These are phyloP conservation scores for Merluccius polli DNA, from an alignment of 2,797 vertebrate species.

Conservation along the genomic window DNA sequence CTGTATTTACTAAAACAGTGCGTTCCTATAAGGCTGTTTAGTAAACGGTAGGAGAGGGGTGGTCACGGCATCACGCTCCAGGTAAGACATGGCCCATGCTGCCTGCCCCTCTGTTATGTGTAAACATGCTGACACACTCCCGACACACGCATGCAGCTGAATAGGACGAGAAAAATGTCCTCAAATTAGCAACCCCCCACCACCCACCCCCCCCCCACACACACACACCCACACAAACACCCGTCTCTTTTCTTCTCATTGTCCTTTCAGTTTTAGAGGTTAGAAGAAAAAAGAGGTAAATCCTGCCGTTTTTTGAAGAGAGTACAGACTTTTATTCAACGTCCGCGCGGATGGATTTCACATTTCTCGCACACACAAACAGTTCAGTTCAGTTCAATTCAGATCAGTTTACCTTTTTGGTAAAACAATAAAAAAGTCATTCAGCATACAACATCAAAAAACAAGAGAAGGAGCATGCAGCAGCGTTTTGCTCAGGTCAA, in stretches of 20 bases:
- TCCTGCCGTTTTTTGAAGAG: background rate
- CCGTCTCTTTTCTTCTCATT: background rate
- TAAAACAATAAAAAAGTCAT: background rate
- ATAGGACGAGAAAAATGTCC: background rate
- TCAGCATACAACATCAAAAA: background rate
- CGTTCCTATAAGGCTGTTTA: constrained; percentile 73
- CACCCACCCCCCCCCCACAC: no score
- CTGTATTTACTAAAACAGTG: constrained; percentile 78
- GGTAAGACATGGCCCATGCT: constrained; percentile 44
- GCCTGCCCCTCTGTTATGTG: constrained; percentile 68
- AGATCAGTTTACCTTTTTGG: background rate
- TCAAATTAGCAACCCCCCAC: background rate
- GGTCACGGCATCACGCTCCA: constrained; percentile 58
- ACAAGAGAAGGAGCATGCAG: background rate
- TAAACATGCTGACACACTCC: constrained; percentile 75
- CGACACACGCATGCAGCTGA: constrained; percentile 55
- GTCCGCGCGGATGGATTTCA: background rate
- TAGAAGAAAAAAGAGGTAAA: background rate
- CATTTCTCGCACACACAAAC: background rate
- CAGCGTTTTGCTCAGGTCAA: background rate
- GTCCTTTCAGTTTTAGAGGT: background rate
- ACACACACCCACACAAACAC: no score
- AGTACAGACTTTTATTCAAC: background rate
- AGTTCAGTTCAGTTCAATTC: background rate
- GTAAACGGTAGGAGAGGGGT: constrained; percentile 73